A percentile compares a stretch with the other conserved stretches of the same genome.
These are phyloP conservation scores for Pipistrellus pipistrellus DNA, from an alignment of 2,797 vertebrate species.

Conservation along the genomic window DNA sequence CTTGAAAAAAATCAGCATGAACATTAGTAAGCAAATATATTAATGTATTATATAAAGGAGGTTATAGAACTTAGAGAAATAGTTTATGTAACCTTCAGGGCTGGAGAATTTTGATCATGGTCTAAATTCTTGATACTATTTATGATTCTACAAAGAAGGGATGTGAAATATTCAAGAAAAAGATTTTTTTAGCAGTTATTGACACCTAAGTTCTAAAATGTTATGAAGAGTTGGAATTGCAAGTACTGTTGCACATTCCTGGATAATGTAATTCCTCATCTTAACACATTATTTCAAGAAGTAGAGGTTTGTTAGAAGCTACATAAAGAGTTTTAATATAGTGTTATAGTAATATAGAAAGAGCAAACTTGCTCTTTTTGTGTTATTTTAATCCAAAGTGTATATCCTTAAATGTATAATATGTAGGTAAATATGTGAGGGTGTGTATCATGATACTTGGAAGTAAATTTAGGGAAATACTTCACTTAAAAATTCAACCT, in stretches of 20 bases:
- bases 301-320: slow-evolving; percentile 16
- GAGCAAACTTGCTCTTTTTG: neutral
- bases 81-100: neutral
- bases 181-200: neutral
- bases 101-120: neutral
- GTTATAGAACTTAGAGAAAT: neutral
- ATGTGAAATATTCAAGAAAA: neutral
- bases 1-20: neutral
- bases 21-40: neutral
- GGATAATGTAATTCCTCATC: neutral
- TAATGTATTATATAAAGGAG: neutral
- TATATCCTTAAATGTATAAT: slow-evolving; percentile 25
- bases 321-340: neutral
- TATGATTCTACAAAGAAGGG: neutral
- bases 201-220: neutral
- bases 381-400: neutral
- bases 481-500: neutral
- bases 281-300: slow-evolving; percentile 5
- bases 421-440: neutral
- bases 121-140: neutral
- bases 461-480: slow-evolving; percentile 32
- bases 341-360: neutral
- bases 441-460: neutral
- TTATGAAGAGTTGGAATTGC: neutral
- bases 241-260: neutral